These are phyloP conservation scores for Nasonia giraulti DNA, from an alignment of 1,140 invertebrate genomes.

Conservation along the genomic window DNA sequence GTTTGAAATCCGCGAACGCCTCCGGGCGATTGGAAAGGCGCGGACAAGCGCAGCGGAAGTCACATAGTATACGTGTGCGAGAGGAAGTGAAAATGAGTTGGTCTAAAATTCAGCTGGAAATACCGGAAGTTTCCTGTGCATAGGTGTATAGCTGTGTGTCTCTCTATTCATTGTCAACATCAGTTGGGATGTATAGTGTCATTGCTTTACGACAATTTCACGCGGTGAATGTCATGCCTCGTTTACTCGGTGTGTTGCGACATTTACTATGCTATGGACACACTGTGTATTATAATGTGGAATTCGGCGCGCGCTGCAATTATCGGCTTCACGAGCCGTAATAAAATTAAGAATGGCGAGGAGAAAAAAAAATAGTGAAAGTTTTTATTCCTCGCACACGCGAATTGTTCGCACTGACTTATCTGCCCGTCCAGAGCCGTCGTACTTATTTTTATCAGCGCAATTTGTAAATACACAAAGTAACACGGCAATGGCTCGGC, in stretches of 20 bases:
- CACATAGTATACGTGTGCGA: background rate
- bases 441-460: too few relatives aligned
- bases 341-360: background rate
- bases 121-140: conserved; percentile 22
- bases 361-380: too few relatives aligned
- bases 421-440: background rate
- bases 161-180: conserved; percentile 4
- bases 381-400: too few relatives aligned
- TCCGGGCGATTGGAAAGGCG: conserved; percentile 8
- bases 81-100: conserved; percentile 40
- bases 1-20: background rate
- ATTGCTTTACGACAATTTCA: conserved; percentile 20
- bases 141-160: too few relatives aligned
- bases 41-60: conserved; percentile 30
- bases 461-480: too few relatives aligned
- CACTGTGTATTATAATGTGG: background rate
- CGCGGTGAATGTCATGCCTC: background rate
- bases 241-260: background rate
- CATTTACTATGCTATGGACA: background rate
- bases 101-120: conserved; percentile 7
- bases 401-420: too few relatives aligned
- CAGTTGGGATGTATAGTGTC: background rate
- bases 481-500: background rate
- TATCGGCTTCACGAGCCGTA: background rate
- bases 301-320: background rate